Conservation (phyloP, 1,140 invertebrate genomes). For the Hermetia illucens region DNA sequence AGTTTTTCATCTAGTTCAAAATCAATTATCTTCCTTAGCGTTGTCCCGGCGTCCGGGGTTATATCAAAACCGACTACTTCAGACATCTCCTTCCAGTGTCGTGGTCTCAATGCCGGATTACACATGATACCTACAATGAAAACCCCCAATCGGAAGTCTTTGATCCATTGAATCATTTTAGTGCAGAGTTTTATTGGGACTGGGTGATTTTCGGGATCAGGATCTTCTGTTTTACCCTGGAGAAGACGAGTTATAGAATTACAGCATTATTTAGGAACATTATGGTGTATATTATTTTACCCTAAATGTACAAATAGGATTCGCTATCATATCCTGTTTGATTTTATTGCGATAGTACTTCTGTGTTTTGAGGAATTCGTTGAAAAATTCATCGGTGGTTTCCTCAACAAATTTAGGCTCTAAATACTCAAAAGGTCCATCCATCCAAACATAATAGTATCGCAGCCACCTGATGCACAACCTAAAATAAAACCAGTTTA, state of each 20-base stretch:
- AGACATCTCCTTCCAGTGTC: constrained; percentile 88
- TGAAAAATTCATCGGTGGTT: constrained; percentile 54
- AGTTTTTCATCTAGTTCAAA: constrained; percentile 59
- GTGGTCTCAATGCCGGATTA: constrained; percentile 68
- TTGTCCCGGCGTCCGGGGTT: constrained; percentile 71
- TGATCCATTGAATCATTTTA: constrained; percentile 54
- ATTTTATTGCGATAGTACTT: constrained; percentile 69
- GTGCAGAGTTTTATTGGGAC: constrained; percentile 61
- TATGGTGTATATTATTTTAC: constrained; percentile 13
- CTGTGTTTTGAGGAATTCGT: constrained; percentile 60
- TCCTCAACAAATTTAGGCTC: constrained; percentile 55
- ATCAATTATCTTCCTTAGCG: constrained; percentile 66
- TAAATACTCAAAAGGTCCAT: constrained; percentile 77
- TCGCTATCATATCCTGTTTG: constrained; percentile 55
- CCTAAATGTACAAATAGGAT: constrained; percentile 44
- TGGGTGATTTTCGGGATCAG: constrained; percentile 57
- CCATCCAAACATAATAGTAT: constrained; percentile 73
- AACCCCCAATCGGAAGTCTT: constrained; percentile 66
- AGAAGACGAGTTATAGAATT: constrained; percentile 16
- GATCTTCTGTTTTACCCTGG: constrained; percentile 56
- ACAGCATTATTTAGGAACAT: background rate
- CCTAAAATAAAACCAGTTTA: constrained; percentile 11
- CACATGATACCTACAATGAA: constrained; percentile 72
- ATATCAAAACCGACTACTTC: constrained; percentile 64
- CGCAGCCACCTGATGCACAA: constrained; percentile 59